Evolutionary conservation across 23 tunicate species (phyloP).

Genomic region (Ciona savignyi): DNA sequence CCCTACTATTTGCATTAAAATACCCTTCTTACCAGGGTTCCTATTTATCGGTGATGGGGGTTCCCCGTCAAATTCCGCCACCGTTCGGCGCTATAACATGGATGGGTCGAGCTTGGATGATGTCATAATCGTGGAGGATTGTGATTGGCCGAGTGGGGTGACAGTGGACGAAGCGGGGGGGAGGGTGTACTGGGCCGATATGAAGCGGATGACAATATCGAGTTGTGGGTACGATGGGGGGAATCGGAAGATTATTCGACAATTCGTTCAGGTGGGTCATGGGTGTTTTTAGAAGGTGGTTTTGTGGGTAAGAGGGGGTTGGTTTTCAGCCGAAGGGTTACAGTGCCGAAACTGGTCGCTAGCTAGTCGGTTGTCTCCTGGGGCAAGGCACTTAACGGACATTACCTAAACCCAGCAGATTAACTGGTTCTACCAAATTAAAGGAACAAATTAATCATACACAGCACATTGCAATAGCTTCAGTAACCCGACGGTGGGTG

Average conservation of each 20-base stretch:
- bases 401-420: too few relatives aligned
- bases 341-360: too few relatives aligned
- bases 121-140: neutral
- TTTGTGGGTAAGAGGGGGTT: too few relatives aligned
- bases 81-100: neutral
- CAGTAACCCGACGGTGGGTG: too few relatives aligned
- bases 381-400: too few relatives aligned
- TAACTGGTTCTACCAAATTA: too few relatives aligned
- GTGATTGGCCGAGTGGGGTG: constrained; percentile 54
- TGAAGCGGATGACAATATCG: constrained; percentile 31
- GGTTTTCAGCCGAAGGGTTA: too few relatives aligned
- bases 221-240: constrained; percentile 24
- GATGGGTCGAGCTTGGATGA: constrained; percentile 1
- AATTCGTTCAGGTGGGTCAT: constrained; percentile 6
- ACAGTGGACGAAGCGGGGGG: constrained; percentile 28
- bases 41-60: constrained; percentile 48
- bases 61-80: constrained; percentile 12
- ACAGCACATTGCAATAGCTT: too few relatives aligned
- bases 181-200: constrained; percentile 65
- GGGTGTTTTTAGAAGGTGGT: too few relatives aligned
- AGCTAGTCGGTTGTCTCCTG: too few relatives aligned
- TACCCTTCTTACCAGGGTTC: constrained; percentile 5
- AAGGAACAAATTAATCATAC: too few relatives aligned
- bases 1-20: too few relatives aligned
- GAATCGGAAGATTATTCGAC: constrained; percentile 5